phyloP scores from a whole-genome alignment of 2,888 invertebrate species.

The Caenorhabditis sp. region DNA sequence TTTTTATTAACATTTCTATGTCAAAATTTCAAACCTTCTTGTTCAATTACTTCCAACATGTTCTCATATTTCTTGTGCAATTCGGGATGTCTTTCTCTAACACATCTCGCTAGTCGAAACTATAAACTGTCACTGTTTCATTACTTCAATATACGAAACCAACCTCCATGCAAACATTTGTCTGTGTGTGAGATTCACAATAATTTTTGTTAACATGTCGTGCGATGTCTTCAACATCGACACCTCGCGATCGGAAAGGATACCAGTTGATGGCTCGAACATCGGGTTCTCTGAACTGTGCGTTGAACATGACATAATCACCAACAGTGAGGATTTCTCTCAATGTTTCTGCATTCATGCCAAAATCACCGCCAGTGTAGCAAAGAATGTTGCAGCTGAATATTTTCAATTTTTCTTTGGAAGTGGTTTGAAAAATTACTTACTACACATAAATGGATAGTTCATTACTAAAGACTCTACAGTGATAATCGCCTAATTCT shows the following conservation, averaged over 20 bases:
- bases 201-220: not conserved
- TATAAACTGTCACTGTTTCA: too few relatives aligned
- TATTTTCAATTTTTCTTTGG: not conserved
- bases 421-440: slow-evolving; percentile 4
- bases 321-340: slow-evolving; percentile 8
- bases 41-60: too few relatives aligned
- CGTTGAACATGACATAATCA: slow-evolving; percentile 19
- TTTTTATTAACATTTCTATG: too few relatives aligned
- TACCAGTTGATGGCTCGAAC: not conserved
- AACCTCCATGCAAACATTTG: not conserved
- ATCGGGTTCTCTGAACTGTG: not conserved
- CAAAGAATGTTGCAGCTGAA: slow-evolving; percentile 20
- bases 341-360: not conserved
- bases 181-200: not conserved
- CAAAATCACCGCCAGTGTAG: slow-evolving; percentile 21
- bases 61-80: too few relatives aligned
- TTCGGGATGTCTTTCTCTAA: too few relatives aligned
- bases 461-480: not conserved
- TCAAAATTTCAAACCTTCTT: too few relatives aligned
- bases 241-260: not conserved
- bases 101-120: too few relatives aligned
- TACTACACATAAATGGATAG: not conserved
- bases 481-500: not conserved
- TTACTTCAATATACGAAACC: too few relatives aligned
- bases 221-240: not conserved